Evolutionary conservation across 2,888 invertebrate genomes (phyloP).

Genomic region (Muschampia plurimacula): DNA sequence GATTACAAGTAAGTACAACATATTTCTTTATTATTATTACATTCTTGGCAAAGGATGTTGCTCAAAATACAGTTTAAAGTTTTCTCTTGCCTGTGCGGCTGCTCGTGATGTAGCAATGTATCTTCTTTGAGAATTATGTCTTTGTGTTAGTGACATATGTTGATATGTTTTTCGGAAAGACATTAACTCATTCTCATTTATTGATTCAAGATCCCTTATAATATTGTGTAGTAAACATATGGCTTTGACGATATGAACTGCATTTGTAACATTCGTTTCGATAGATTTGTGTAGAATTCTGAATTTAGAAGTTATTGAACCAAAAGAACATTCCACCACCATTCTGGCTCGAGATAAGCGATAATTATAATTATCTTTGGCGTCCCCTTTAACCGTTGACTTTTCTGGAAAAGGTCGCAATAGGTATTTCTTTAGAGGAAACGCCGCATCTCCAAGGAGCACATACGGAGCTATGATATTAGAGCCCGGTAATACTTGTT

Average conservation of each 20-base stretch:
- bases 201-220: constrained; percentile 45
- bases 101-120: constrained; percentile 42
- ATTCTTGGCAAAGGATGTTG: constrained; percentile 10
- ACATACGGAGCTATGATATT: constrained; percentile 39
- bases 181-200: constrained; percentile 21
- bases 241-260: constrained; percentile 46
- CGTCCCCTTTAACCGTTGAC: constrained; percentile 38
- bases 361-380: constrained; percentile 47
- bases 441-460: constrained; percentile 40
- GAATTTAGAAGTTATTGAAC: constrained; percentile 47
- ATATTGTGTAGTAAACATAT: constrained; percentile 46
- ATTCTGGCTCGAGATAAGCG: constrained; percentile 46
- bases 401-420: constrained; percentile 38
- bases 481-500: constrained; percentile 43
- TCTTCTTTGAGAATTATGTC: constrained; percentile 42
- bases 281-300: constrained; percentile 46
- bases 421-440: constrained; percentile 45
- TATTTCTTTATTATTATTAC: constrained; percentile 16
- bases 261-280: constrained; percentile 45
- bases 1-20: neutral
- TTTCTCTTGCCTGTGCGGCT: constrained; percentile 46
- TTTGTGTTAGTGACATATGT: constrained; percentile 40
- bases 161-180: constrained; percentile 41
- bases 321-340: constrained; percentile 47
- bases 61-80: constrained; percentile 15